Conservation (phyloP, 1,140 invertebrate species). For the Drosophila ficusphila region DNA sequence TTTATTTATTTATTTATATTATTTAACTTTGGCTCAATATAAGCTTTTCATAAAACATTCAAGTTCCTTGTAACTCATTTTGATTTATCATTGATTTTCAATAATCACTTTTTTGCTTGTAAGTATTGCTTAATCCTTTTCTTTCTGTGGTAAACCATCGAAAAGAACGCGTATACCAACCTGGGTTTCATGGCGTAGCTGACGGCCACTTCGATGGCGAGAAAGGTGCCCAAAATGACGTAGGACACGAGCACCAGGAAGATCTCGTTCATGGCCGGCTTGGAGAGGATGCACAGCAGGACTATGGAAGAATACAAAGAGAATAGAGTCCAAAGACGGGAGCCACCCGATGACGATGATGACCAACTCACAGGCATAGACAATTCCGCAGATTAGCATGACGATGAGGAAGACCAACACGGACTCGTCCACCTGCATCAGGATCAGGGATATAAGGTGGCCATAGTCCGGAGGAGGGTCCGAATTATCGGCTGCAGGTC, state of each 20-base stretch:
- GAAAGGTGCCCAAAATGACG: conserved; percentile 90
- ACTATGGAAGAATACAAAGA: conserved; percentile 84
- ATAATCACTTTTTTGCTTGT: no score
- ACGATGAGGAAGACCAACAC: conserved; percentile 84
- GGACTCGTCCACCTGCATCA: conserved; percentile 72
- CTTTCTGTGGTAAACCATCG: background rate
- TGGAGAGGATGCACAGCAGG: conserved; percentile 90
- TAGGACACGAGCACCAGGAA: conserved; percentile 93
- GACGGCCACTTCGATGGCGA: conserved; percentile 87
- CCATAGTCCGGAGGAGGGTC: conserved; percentile 60
- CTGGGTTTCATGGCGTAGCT: conserved; percentile 85
- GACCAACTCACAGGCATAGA: conserved; percentile 85
- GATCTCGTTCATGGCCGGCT: conserved; percentile 94
- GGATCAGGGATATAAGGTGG: conserved; percentile 42
- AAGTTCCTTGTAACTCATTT: no score
- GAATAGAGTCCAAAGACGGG: conserved; percentile 17
- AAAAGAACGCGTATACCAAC: conserved; percentile 63
- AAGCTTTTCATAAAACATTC: no score
- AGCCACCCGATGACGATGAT: conserved; percentile 16
- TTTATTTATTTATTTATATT: no score
- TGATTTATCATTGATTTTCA: no score
- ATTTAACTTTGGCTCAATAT: no score
- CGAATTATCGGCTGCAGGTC: conserved; percentile 31
- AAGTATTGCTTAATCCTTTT: no score
- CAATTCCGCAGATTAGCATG: conserved; percentile 84